Conservation (phyloP, 2,888 invertebrate species). For the Troilus luridus region DNA sequence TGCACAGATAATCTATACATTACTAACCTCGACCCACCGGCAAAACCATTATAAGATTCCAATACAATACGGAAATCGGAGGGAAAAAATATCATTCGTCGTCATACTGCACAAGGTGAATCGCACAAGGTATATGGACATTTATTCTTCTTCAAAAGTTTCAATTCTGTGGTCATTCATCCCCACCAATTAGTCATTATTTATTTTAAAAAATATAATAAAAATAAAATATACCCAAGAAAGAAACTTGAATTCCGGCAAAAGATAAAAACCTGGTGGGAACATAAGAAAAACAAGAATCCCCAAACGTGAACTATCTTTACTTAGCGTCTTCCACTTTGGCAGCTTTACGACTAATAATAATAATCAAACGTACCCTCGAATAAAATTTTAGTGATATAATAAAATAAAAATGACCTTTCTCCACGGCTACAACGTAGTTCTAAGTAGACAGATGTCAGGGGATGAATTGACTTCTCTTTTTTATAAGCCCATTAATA, state of each 20-base stretch:
- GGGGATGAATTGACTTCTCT: background rate
- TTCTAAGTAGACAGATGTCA: constrained; percentile 30
- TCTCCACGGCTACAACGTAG: background rate
- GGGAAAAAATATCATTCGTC: background rate
- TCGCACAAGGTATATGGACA: background rate
- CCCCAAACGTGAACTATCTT: too few species aligned
- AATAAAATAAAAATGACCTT: background rate
- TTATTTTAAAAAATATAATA: background rate
- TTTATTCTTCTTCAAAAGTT: background rate
- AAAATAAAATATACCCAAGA: too few species aligned
- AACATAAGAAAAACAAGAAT: too few species aligned
- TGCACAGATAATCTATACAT: constrained; percentile 48
- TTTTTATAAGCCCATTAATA: constrained; percentile 14
- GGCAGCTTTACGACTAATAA: too few species aligned
- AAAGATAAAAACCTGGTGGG: too few species aligned
- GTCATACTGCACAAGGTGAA: constrained; percentile 22
- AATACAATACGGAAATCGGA: constrained; percentile 25
- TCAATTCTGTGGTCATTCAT: background rate
- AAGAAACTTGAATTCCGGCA: too few species aligned
- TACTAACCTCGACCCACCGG: constrained; percentile 22
- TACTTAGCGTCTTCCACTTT: too few species aligned
- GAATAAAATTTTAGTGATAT: background rate
- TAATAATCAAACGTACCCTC: background rate
- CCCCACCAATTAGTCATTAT: background rate
- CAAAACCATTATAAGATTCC: constrained; percentile 13